Evolutionary conservation across 2,888 invertebrate genomes (phyloP).

Genomic region (Abscondita cerata): DNA sequence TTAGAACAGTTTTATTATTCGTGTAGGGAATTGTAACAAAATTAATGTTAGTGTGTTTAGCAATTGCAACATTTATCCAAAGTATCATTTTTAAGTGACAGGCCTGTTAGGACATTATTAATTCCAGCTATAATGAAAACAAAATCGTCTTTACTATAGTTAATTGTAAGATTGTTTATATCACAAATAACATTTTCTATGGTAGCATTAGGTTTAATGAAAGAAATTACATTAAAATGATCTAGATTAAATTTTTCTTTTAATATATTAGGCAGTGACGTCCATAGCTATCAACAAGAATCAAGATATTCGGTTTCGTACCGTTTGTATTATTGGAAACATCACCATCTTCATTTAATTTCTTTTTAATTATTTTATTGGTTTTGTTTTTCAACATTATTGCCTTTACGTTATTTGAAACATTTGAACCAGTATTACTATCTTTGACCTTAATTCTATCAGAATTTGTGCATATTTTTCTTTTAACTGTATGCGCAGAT

Average conservation of each 20-base stretch:
- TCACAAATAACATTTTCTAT: conserved; percentile 7
- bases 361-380: background rate
- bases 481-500: too few species aligned
- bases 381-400: background rate
- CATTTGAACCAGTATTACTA: too few species aligned
- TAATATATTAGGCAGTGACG: background rate
- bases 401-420: background rate
- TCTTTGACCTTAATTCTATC: too few species aligned
- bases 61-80: background rate
- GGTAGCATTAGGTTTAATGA: background rate
- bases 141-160: background rate
- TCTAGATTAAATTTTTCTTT: background rate
- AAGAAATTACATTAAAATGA: background rate
- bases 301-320: background rate
- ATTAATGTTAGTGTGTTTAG: background rate
- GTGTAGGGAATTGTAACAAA: background rate
- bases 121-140: background rate
- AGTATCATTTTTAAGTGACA: conserved; percentile 5
- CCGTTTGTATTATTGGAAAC: background rate
- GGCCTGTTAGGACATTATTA: background rate
- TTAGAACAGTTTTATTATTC: background rate
- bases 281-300: background rate
- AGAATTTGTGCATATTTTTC: too few species aligned
- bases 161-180: background rate
- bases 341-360: background rate